Evolutionary conservation across 1,140 invertebrate species (phyloP).

Genomic region (Drosophila simulans): DNA sequence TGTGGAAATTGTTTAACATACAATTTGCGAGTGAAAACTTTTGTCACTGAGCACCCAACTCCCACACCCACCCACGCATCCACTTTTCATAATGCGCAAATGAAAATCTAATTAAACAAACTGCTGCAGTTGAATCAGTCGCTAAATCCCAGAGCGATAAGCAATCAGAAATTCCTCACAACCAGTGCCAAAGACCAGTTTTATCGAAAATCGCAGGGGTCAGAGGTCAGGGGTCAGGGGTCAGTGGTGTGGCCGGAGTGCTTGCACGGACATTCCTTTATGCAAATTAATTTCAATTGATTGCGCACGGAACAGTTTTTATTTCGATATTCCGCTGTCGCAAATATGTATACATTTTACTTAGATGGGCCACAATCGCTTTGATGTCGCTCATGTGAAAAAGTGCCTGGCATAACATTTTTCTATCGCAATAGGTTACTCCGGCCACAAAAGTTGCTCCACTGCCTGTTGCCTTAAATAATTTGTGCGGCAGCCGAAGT

Average conservation of each 20-base stretch:
- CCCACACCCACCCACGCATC: neutral
- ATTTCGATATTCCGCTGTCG: slow-evolving; percentile 73
- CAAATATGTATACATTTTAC: slow-evolving; percentile 55
- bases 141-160: slow-evolving; percentile 49
- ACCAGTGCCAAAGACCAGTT: slow-evolving; percentile 18
- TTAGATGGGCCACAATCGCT: slow-evolving; percentile 65
- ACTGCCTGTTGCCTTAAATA: neutral
- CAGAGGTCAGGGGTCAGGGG: neutral
- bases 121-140: slow-evolving; percentile 7
- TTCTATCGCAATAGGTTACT: slow-evolving; percentile 37
- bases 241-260: slow-evolving; percentile 4
- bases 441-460: neutral
- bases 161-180: slow-evolving; percentile 14
- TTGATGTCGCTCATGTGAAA: slow-evolving; percentile 78
- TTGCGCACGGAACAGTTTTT: slow-evolving; percentile 75
- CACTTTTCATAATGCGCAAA: slow-evolving; percentile 61
- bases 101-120: slow-evolving; percentile 67
- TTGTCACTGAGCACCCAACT: slow-evolving; percentile 1
- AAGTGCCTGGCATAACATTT: slow-evolving; percentile 61
- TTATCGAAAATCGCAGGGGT: neutral
- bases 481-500: neutral
- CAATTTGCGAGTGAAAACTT: neutral
- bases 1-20: neutral
- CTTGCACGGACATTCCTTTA: slow-evolving; percentile 72
- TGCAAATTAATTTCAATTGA: slow-evolving; percentile 83